phyloP scores from a whole-genome alignment of 2,888 invertebrate species.

The Xestoiulus laeticollis region DNA sequence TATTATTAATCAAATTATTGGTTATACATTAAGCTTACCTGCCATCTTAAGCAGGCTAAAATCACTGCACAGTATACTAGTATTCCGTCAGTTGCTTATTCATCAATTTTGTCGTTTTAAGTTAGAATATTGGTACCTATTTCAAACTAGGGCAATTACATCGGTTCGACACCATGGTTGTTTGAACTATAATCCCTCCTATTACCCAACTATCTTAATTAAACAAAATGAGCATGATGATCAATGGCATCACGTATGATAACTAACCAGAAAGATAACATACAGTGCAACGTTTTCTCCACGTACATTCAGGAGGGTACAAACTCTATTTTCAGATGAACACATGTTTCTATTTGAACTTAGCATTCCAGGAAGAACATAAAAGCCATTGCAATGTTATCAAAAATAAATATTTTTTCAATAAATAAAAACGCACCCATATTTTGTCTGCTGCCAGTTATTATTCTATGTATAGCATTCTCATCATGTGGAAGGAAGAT shows the following conservation, averaged over 20 bases:
- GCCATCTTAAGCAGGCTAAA: neutral
- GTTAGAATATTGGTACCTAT: neutral
- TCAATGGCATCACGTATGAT: neutral
- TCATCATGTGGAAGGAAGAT: no score
- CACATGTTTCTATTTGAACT: neutral
- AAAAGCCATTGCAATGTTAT: neutral
- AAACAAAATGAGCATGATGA: neutral
- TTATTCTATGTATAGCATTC: neutral
- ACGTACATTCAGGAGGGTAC: neutral
- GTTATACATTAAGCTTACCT: neutral
- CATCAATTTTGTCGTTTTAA: no score
- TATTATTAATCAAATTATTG: neutral
- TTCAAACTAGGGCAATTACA: neutral
- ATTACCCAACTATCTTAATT: neutral
- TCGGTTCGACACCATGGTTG: neutral
- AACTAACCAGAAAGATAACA: neutral
- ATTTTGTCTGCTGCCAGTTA: neutral
- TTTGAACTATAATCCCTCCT: neutral
- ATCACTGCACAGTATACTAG: no score
- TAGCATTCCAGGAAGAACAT: neutral
- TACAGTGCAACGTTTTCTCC: neutral
- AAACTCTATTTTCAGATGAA: neutral
- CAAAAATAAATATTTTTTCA: neutral
- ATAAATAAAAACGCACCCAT: neutral
- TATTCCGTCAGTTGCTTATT: no score